Evolutionary conservation across 2,888 invertebrate species (phyloP).

Genomic region (Thera obeliscata): DNA sequence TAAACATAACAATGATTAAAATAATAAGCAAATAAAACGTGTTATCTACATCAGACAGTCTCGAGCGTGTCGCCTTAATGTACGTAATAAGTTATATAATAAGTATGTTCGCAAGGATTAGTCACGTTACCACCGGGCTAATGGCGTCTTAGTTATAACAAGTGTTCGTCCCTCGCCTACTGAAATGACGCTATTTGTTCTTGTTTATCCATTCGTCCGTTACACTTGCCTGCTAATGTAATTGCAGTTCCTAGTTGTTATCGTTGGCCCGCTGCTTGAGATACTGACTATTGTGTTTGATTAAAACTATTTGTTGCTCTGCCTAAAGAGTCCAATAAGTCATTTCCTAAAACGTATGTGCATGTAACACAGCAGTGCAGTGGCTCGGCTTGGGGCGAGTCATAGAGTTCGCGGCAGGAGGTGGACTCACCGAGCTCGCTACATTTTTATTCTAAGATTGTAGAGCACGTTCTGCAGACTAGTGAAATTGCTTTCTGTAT

Average conservation of each 20-base stretch:
- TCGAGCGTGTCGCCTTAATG: too few relatives aligned
- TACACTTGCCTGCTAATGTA: background rate
- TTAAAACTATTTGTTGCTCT: too few relatives aligned
- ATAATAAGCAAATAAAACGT: too few relatives aligned
- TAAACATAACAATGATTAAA: too few relatives aligned
- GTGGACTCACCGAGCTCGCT: conserved; percentile 6
- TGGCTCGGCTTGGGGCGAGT: background rate
- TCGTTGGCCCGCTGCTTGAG: too few relatives aligned
- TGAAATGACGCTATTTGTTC: background rate
- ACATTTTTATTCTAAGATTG: conserved; percentile 27
- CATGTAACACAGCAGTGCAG: background rate
- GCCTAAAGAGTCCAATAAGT: too few relatives aligned
- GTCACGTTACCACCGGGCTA: conserved; percentile 3
- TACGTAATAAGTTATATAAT: too few relatives aligned
- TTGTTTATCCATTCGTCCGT: background rate
- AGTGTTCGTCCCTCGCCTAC: conserved; percentile 15
- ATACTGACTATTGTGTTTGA: too few relatives aligned
- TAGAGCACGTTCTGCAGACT: conserved; percentile 29
- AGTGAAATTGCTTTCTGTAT: conserved; percentile 31
- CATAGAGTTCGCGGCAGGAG: background rate
- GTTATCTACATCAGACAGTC: too few relatives aligned
- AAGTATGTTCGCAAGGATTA: too few relatives aligned
- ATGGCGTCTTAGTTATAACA: conserved; percentile 27
- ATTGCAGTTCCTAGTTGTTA: too few relatives aligned
- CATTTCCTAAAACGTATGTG: too few relatives aligned